Evolutionary conservation across 37 sponge, comb jelly and placozoan genomes (phyloP).

Genomic region (Mnemiopsis leidyi): DNA sequence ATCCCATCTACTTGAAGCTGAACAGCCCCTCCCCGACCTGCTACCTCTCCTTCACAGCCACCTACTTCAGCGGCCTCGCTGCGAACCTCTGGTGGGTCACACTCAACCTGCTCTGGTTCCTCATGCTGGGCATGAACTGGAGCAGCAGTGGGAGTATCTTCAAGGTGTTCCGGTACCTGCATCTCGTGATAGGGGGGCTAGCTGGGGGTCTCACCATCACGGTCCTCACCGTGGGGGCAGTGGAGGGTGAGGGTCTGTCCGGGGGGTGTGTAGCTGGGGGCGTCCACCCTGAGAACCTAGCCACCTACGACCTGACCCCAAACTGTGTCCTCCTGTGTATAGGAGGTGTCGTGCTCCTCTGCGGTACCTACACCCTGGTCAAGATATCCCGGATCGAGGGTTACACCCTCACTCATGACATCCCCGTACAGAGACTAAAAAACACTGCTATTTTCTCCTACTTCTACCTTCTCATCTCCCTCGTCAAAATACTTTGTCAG

Average conservation of each 20-base stretch:
- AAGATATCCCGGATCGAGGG: neutral
- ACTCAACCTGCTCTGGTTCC: conserved; percentile 47
- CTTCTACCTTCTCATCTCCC: neutral
- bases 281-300: neutral
- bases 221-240: neutral
- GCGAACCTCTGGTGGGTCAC: conserved; percentile 51
- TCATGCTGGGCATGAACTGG: conserved; percentile 46
- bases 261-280: conserved; percentile 34
- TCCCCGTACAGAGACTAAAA: neutral
- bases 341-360: neutral
- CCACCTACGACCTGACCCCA: conserved; percentile 41
- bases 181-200: conserved; percentile 13
- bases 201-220: conserved; percentile 29
- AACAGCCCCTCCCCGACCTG: conserved; percentile 8
- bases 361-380: conserved; percentile 8
- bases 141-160: neutral
- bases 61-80: neutral
- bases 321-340: conserved; percentile 1
- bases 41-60: conserved; percentile 23
- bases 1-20: neutral
- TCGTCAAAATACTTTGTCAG: neutral
- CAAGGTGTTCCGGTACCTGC: conserved; percentile 45
- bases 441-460: conserved; percentile 25
- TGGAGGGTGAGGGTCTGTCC: conserved; percentile 21
- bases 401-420: neutral